Conservation (phyloP, 1,140 invertebrate genomes). For the Hylaeus volcanicus region DNA sequence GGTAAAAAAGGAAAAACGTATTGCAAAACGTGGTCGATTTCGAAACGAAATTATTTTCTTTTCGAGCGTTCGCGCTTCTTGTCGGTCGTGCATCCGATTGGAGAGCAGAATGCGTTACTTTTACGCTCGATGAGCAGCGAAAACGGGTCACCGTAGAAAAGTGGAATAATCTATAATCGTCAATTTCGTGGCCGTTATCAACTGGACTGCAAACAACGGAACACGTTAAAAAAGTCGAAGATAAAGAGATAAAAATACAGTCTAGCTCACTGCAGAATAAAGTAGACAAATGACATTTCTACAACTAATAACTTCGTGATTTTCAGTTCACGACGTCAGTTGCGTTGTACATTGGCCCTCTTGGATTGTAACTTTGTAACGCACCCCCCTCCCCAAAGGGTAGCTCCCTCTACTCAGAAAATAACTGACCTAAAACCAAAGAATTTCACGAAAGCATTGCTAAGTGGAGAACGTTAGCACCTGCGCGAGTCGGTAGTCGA, state of each 20-base stretch:
- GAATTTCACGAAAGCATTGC: not conserved
- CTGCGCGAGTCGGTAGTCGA: not conserved
- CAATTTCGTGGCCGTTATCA: too few species aligned
- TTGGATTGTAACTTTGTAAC: too few species aligned
- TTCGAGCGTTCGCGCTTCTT: not conserved
- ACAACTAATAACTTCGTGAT: too few species aligned
- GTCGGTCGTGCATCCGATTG: not conserved
- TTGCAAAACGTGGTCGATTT: slow-evolving; percentile 25
- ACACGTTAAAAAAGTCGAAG: too few species aligned
- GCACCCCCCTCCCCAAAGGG: too few species aligned
- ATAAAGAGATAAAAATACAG: too few species aligned
- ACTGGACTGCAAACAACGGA: too few species aligned
- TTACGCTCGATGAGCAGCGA: slow-evolving; percentile 24
- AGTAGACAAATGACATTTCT: too few species aligned
- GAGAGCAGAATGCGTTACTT: slow-evolving; percentile 12
- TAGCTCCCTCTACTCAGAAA: too few species aligned
- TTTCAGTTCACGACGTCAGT: too few species aligned
- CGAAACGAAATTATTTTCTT: slow-evolving; percentile 9
- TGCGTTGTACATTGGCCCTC: too few species aligned
- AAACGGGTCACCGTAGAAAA: slow-evolving; percentile 25
- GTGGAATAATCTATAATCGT: not conserved
- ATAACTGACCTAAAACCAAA: not conserved
- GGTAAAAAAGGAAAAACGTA: not conserved
- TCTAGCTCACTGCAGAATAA: too few species aligned
- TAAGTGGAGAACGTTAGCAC: not conserved